Evolutionary conservation across 2,113 vertebrate genomes (phyloP).

Genomic region (Sclerurus mexicanus): DNA sequence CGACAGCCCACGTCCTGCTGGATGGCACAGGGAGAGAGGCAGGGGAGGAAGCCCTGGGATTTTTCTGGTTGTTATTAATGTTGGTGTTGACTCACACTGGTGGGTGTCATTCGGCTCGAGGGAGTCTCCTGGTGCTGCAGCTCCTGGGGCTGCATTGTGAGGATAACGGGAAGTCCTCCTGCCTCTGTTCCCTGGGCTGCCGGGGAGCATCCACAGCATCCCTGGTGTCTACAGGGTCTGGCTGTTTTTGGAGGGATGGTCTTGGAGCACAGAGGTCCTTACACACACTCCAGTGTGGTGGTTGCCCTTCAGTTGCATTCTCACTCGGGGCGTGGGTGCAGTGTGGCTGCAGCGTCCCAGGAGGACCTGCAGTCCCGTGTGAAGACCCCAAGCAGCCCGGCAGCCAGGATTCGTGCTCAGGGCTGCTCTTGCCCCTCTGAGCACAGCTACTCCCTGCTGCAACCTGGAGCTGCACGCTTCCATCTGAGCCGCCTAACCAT

Average conservation of each 20-base stretch:
- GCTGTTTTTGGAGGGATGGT: neutral
- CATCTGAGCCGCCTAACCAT: neutral
- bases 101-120: neutral
- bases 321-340: rapidly evolving
- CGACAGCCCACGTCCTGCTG: neutral
- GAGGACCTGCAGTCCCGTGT: neutral
- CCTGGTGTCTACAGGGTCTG: neutral
- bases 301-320: neutral
- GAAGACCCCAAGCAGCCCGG: too few species aligned
- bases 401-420: neutral
- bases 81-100: conserved; percentile 10
- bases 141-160: neutral
- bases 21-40: neutral
- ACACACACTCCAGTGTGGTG: rapidly evolving
- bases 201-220: rapidly evolving
- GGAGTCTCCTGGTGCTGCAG: conserved; percentile 20
- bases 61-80: neutral
- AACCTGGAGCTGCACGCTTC: neutral
- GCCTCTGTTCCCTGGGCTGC: neutral
- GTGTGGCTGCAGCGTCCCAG: neutral
- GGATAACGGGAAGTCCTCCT: neutral
- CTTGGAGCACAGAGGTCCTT: neutral
- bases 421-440: neutral
- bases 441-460: neutral
- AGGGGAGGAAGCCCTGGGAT: neutral